phyloP scores from a whole-genome alignment of 2,113 vertebrate species.

The Etia nguti region DNA sequence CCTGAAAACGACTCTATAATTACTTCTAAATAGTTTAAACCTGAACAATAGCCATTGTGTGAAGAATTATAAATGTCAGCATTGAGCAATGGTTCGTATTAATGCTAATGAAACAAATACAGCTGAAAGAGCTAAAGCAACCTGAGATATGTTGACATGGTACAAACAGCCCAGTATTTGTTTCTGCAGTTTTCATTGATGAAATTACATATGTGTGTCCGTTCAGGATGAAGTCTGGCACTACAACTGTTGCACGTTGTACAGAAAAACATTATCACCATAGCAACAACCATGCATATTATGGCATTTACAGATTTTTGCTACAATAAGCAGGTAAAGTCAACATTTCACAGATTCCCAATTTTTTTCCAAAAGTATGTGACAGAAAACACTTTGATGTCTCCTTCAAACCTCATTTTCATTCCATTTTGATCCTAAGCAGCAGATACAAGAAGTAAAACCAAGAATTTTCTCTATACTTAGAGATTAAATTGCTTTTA shows the following conservation, averaged over 20 bases:
- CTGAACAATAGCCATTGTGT: background rate
- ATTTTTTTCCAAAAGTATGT: background rate
- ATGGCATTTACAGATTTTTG: background rate
- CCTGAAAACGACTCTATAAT: background rate
- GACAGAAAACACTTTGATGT: background rate
- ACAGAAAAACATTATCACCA: background rate
- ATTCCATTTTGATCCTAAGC: too few relatives aligned
- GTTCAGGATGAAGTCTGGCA: background rate
- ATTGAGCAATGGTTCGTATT: background rate
- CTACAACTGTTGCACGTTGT: background rate
- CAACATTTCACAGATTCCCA: background rate
- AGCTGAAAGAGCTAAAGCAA: background rate
- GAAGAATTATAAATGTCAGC: background rate
- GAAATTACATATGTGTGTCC: background rate
- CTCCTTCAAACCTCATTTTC: background rate
- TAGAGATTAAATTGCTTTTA: background rate
- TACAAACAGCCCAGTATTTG: background rate
- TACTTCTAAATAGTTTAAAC: background rate
- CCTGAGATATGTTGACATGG: background rate
- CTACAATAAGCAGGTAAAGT: background rate
- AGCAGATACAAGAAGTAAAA: background rate
- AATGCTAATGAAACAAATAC: background rate
- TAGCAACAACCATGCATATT: background rate
- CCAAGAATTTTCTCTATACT: background rate
- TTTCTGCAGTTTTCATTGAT: background rate